A percentile compares a stretch with the other conserved stretches of the same genome.
These are phyloP conservation scores for Drosophila kokeensis DNA, from an alignment of 2,888 invertebrate species.

Conservation along the genomic window DNA sequence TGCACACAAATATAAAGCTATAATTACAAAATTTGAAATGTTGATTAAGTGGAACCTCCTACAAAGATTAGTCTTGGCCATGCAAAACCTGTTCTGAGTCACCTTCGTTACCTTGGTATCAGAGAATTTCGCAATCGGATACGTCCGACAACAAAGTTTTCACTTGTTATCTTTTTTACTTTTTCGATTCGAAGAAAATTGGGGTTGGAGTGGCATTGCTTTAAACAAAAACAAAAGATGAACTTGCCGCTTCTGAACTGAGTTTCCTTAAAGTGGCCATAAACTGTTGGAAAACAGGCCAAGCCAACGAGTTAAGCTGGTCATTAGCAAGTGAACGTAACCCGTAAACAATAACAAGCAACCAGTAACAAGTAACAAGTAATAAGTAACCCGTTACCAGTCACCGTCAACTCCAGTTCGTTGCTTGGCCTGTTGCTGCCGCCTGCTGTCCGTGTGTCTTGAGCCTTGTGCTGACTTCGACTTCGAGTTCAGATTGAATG, in stretches of 20 bases:
- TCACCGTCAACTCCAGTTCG: background rate
- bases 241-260: background rate
- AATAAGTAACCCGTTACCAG: background rate
- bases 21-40: background rate
- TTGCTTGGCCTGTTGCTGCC: background rate
- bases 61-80: background rate
- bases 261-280: conserved; percentile 17
- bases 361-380: background rate
- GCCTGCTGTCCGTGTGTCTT: background rate
- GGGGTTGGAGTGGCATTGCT: conserved; percentile 2
- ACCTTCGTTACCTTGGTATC: background rate
- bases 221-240: conserved; percentile 18
- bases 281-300: background rate
- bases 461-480: background rate
- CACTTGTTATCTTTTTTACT: background rate
- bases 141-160: background rate
- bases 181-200: conserved; percentile 51
- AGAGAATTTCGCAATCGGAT: background rate
- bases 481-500: background rate
- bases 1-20: background rate
- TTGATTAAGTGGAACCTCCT: background rate
- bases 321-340: background rate
- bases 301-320: background rate
- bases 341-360: background rate
- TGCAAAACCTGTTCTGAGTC: background rate